These are phyloP conservation scores for Brachionichthys hirsutus DNA, from an alignment of 2,113 vertebrate genomes.

Conservation along the genomic window DNA sequence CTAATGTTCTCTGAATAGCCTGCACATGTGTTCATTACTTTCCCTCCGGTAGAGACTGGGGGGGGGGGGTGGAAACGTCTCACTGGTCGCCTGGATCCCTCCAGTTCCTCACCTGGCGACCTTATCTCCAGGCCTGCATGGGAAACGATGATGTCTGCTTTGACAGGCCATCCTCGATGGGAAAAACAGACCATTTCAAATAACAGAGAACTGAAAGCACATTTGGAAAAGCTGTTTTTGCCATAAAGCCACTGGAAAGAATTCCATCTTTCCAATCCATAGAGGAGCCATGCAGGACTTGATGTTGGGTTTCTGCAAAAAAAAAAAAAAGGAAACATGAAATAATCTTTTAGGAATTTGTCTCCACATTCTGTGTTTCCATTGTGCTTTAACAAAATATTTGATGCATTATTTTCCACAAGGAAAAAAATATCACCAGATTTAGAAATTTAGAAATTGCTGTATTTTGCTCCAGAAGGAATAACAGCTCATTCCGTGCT, in stretches of 20 bases:
- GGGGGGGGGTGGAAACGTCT: slow-evolving; percentile 19
- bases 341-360: not conserved
- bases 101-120: slow-evolving; percentile 15
- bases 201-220: too few species aligned
- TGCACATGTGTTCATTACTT: slow-evolving; percentile 37
- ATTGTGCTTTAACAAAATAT: not conserved
- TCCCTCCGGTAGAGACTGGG: not conserved
- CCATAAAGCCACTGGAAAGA: slow-evolving; percentile 40
- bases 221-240: slow-evolving; percentile 17
- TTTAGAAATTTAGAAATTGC: not conserved
- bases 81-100: not conserved
- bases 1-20: slow-evolving; percentile 41
- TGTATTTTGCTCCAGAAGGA: not conserved
- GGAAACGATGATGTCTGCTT: too few species aligned
- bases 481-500: too few species aligned
- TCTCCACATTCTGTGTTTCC: not conserved
- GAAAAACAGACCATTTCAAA: too few species aligned
- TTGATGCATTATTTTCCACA: too few species aligned
- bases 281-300: too few species aligned
- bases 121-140: too few species aligned
- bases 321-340: not conserved
- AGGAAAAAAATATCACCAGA: not conserved
- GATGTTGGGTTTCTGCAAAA: slow-evolving; percentile 7
- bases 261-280: slow-evolving; percentile 15
- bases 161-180: too few species aligned